Conservation (phyloP, 2,888 invertebrate genomes). For the Eugnorisma glareosa region DNA sequence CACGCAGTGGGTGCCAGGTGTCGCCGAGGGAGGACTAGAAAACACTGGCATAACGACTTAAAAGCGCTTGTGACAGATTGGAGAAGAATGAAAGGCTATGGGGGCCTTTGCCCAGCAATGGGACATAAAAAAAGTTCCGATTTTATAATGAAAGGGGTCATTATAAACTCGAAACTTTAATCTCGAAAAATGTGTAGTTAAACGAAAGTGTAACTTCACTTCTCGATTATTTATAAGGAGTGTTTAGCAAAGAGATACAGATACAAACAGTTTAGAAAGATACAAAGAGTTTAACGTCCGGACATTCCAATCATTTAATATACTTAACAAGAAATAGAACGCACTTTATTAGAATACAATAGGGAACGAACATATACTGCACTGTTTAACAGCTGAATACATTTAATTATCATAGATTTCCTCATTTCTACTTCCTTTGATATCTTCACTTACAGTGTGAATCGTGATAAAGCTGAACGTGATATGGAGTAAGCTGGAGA, state of each 20-base stretch:
- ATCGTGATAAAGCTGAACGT: constrained; percentile 46
- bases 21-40: too few species aligned
- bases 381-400: constrained; percentile 32
- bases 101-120: too few species aligned
- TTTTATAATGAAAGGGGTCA: too few species aligned
- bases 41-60: too few species aligned
- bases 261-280: neutral
- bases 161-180: too few species aligned
- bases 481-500: constrained; percentile 27
- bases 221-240: neutral
- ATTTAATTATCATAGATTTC: constrained; percentile 53
- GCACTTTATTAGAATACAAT: constrained; percentile 73
- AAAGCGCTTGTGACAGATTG: too few species aligned
- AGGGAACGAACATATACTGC: constrained; percentile 36
- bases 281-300: neutral
- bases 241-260: neutral
- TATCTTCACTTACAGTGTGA: constrained; percentile 44
- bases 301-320: constrained; percentile 19
- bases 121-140: too few species aligned
- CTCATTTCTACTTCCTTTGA: constrained; percentile 24
- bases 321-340: constrained; percentile 45
- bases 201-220: neutral
- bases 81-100: too few species aligned
- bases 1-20: too few species aligned
- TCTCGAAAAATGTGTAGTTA: neutral